Conservation (phyloP, 1,140 invertebrate species). For the Acromyrmex charruanus region DNA sequence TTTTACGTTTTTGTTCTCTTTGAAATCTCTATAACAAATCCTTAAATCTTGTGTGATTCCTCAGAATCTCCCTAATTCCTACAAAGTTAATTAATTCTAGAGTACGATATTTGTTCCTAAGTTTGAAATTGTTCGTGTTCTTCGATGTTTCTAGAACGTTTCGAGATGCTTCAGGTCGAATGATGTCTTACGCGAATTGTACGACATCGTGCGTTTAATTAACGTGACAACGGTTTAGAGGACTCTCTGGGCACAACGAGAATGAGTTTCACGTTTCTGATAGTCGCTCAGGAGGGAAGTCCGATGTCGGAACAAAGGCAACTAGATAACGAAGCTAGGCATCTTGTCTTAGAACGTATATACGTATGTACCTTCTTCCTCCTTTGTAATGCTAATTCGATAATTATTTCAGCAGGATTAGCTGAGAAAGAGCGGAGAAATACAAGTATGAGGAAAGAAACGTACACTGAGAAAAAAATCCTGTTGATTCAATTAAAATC, state of each 20-base stretch:
- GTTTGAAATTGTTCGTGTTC: neutral
- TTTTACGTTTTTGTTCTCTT: neutral
- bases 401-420: conserved; percentile 71
- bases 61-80: neutral
- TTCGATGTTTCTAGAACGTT: neutral
- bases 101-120: neutral
- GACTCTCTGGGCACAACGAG: conserved; percentile 44
- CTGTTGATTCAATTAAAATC: too few relatives aligned
- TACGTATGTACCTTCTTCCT: conserved; percentile 61
- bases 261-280: conserved; percentile 59
- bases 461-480: neutral
- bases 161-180: neutral
- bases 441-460: conserved; percentile 46
- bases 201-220: conserved; percentile 42
- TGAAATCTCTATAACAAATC: neutral
- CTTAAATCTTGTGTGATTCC: neutral
- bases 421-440: conserved; percentile 1
- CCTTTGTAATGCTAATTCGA: conserved; percentile 75
- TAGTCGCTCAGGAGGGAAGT: conserved; percentile 66
- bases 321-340: conserved; percentile 71
- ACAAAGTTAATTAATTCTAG: neutral
- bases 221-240: conserved; percentile 47
- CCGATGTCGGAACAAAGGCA: conserved; percentile 74
- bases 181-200: conserved; percentile 10
- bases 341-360: conserved; percentile 67